A percentile compares a stretch with the other conserved stretches of the same genome.
phyloP scores from a whole-genome alignment of 2,797 vertebrate genomes.

The Sitta carolinensis region DNA sequence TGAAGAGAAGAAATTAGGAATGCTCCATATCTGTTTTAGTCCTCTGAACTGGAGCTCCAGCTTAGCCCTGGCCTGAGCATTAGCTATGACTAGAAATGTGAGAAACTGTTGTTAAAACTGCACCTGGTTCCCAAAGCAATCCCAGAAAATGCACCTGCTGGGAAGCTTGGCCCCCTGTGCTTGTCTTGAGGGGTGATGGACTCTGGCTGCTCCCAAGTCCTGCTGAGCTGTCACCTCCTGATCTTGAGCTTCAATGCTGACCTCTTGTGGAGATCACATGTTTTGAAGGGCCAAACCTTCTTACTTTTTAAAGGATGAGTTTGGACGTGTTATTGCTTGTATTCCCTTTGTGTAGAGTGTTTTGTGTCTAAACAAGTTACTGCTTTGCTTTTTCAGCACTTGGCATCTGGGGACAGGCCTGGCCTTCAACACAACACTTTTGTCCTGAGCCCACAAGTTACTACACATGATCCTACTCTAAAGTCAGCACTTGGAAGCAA shows the following conservation, averaged over 20 bases:
- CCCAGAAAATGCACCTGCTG: neutral
- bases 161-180: neutral
- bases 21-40: rapidly evolving
- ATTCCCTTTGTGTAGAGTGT: neutral
- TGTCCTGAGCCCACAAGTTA: conserved; percentile 20
- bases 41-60: neutral
- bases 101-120: neutral
- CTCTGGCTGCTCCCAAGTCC: neutral
- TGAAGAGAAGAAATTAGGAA: neutral
- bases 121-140: neutral
- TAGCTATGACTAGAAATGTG: neutral
- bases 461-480: conserved; percentile 43
- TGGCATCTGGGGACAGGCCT: conserved; percentile 64
- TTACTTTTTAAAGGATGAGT: neutral
- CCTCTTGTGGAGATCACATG: neutral
- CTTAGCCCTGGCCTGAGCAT: neutral
- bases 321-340: neutral
- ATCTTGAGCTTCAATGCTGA: neutral
- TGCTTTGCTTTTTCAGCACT: conserved; percentile 41
- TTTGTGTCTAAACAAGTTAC: neutral
- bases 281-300: neutral
- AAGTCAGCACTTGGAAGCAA: conserved; percentile 63
- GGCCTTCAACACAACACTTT: conserved; percentile 57
- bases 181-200: neutral
- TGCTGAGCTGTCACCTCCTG: neutral